Conservation (phyloP, 1,140 invertebrate species). For the Anagrus nilaparvatae region DNA sequence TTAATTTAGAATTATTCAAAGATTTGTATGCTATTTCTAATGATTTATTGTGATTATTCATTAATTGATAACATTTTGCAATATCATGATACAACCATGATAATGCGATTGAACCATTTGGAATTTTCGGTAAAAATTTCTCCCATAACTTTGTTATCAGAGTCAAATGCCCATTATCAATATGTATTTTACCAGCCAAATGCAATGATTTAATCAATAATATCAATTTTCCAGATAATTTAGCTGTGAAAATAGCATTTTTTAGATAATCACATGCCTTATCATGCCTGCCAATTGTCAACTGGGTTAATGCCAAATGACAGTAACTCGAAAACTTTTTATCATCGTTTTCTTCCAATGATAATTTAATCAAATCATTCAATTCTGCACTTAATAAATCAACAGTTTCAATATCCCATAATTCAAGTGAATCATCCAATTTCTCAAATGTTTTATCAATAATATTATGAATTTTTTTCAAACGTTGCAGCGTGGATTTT, state of each 20-base stretch:
- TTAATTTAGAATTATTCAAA: constrained; percentile 16
- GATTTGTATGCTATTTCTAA: constrained; percentile 18
- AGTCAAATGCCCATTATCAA: constrained; percentile 26
- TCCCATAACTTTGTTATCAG: constrained; percentile 24
- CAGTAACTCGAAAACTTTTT: too few species aligned
- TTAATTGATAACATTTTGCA: constrained; percentile 27
- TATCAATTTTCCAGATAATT: constrained; percentile 13
- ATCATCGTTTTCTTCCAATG: too few species aligned
- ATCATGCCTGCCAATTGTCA: constrained; percentile 25
- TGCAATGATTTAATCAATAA: constrained; percentile 19
- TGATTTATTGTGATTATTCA: constrained; percentile 15
- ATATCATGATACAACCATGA: constrained; percentile 30
- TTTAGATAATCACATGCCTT: constrained; percentile 20
- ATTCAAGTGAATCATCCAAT: too few species aligned
- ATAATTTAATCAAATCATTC: too few species aligned
- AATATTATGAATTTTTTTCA: too few species aligned
- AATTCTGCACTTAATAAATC: too few species aligned
- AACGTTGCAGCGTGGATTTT: too few species aligned
- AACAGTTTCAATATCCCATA: too few species aligned
- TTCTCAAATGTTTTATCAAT: too few species aligned
- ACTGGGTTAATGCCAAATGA: constrained; percentile 22
- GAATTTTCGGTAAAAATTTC: not conserved
- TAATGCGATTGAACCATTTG: constrained; percentile 17
- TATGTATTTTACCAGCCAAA: constrained; percentile 27
- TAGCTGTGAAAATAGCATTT: constrained; percentile 21